Evolutionary conservation across 2,797 vertebrate species (phyloP), one percentile per base, ranked within the genome.

Genomic region (Allobates femoralis): DNA sequence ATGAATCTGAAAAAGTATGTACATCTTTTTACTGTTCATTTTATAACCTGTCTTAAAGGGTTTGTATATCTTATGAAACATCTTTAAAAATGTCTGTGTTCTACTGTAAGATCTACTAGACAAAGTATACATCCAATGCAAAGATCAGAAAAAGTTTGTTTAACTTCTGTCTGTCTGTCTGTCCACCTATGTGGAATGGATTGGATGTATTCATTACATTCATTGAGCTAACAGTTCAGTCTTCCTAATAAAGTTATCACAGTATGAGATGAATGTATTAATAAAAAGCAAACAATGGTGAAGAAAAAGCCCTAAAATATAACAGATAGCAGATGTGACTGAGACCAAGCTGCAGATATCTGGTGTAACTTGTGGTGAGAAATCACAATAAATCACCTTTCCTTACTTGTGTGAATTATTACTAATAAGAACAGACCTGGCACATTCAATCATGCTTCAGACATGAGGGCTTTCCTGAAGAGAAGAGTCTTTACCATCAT

Each of bases 401-500:
- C 41, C 41, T 5, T 46, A 46, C 7, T 6, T 11, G 3, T 46
- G 67, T 11, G 2, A 37, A 16, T 37, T 11, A 5, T 3, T 21
- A 71, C 62, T 0, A 62, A 26, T 30, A 41, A 26, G 14, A 71
- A n/a, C 23, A 4, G 23, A 23, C 8, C 5, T 71, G 67, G 14
- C 34, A 37, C 41, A 41, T 50, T 50, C 23, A 46, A 16, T 12
- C 16, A 37, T 26, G 37, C 69, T 74, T 50, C 41, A 74, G 46
- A 37, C 37, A 23, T 41, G 30, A 3, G 34, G 41, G 6, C 32
- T n/a, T 23, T 41, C 10, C 26, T 50, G 23, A 12, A 74, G 15
- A 74, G 46, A 26, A 50, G 3, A 46, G 23, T 81, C 30, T 66
- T 74, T 81, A 86, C 85, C 85, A 86, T 81, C 34, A 62, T 28